Conservation (phyloP, 2,888 invertebrate species). For the Terebella lapidaria region DNA sequence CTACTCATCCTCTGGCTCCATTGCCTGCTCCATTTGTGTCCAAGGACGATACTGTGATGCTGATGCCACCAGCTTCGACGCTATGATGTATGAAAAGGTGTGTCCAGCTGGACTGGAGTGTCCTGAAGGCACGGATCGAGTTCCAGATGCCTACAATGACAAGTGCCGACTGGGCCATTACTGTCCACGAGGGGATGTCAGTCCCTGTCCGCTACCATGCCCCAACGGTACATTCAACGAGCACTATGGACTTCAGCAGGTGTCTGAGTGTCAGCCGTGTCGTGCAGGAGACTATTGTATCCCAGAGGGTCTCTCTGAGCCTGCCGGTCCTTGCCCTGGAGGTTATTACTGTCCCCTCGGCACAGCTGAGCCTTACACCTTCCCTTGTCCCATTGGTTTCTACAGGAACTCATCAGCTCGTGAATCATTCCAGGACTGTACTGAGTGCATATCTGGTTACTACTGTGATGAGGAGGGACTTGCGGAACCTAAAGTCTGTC, state of each 20-base stretch:
- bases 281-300: slow-evolving; percentile 45
- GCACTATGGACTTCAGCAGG: slow-evolving; percentile 32
- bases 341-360: slow-evolving; percentile 49
- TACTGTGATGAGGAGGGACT: slow-evolving; percentile 45
- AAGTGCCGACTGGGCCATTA: slow-evolving; percentile 44
- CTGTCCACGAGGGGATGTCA: slow-evolving; percentile 47
- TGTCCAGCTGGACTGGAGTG: slow-evolving; percentile 44
- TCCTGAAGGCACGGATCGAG: slow-evolving; percentile 37
- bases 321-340: slow-evolving; percentile 44
- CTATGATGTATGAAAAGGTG: slow-evolving; percentile 19
- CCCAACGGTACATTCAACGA: slow-evolving; percentile 45
- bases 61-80: slow-evolving; percentile 37
- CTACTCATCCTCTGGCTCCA: slow-evolving; percentile 39
- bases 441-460: slow-evolving; percentile 46
- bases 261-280: slow-evolving; percentile 43
- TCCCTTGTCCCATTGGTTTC: slow-evolving; percentile 47
- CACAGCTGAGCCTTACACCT: slow-evolving; percentile 33
- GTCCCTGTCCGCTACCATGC: slow-evolving; percentile 44
- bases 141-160: slow-evolving; percentile 36
- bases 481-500: slow-evolving; percentile 41
- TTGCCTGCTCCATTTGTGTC: slow-evolving; percentile 35
- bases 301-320: slow-evolving; percentile 33
- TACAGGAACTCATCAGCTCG: slow-evolving; percentile 47
- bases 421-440: slow-evolving; percentile 47
- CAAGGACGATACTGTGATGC: slow-evolving; percentile 43